phyloP scores from a whole-genome alignment of 2,888 invertebrate species.

The Marasmarcha lunaedactyla region DNA sequence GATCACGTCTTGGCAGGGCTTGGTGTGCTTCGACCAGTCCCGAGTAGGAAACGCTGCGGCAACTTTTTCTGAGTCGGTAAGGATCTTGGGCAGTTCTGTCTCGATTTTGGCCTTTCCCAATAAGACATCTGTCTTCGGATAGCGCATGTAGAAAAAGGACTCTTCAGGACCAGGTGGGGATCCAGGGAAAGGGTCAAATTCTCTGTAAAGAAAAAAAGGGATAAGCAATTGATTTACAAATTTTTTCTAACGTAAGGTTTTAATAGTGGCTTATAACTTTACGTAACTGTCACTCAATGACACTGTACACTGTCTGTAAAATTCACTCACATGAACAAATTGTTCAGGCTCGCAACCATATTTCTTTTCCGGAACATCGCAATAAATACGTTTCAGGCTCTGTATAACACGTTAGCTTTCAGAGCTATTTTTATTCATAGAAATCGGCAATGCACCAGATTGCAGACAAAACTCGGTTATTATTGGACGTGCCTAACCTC shows the following conservation, averaged over 20 bases:
- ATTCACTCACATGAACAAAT: constrained; percentile 38
- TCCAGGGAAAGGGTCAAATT: constrained; percentile 55
- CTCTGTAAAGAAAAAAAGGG: constrained; percentile 33
- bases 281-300: neutral
- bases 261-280: neutral
- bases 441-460: constrained; percentile 7
- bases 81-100: constrained; percentile 26
- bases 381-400: constrained; percentile 2
- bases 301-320: too few species aligned
- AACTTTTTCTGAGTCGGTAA: constrained; percentile 27
- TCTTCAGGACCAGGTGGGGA: constrained; percentile 83
- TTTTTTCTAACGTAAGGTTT: neutral
- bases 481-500: constrained; percentile 19
- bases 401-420: constrained; percentile 8
- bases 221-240: constrained; percentile 1
- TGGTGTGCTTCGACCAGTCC: constrained; percentile 76
- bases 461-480: neutral
- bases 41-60: constrained; percentile 29
- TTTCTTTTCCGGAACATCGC: constrained; percentile 50
- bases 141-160: constrained; percentile 77
- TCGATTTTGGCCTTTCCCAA: constrained; percentile 37
- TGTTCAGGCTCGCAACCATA: constrained; percentile 42
- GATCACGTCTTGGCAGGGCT: constrained; percentile 75
- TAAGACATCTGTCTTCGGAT: constrained; percentile 60
- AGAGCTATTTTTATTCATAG: constrained; percentile 11